Evolutionary conservation across 2,113 vertebrate species (phyloP), one percentile per base, ranked within the genome.

Genomic region (Elaphurus davidianus): DNA sequence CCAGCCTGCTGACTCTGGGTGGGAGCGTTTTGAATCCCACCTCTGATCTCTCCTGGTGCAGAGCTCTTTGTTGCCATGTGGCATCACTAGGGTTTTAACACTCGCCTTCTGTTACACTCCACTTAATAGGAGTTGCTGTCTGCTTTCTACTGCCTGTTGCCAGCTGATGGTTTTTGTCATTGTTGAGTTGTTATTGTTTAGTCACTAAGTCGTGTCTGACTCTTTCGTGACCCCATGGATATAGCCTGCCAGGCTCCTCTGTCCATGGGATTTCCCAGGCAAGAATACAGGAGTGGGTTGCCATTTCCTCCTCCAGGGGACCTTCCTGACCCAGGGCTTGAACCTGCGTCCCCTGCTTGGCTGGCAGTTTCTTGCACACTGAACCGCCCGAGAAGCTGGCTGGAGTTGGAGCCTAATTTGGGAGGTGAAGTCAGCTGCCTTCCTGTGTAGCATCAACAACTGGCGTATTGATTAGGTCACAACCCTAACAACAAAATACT

Each of bases 21-120:
- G 40, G 83, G 45, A 45, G 36, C 54, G 12, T 33, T 64, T 62
- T 30, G 84, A 92, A 50, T 67, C 10, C 43, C n/a, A 21, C 0
- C 47, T 36, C 40, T 52, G 54, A 30, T 79, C 14, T 64, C 40
- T 23, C 86, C 0, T 7, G 82, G 30, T 43, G 12, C 81, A 33
- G 28, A 19, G 7, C 6, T 45, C 71, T 54, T 27, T 33, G 8
- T 9, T 40, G 27, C 85, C 85, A 12, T 2, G 13, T 8, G 67
- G 50, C 55, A 25, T 59, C 25, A 16, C 47, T 36, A n/a, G 76
- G 82, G 19, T 4, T 59, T n/a, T 9, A 11, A n/a, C 54, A 1
- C 16, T 47, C 0, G 0, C 12, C 25, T 36, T 33, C 33, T n/a
- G 1, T 36, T n/a, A 55, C 8, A 12, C 4, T 9, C 28, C 19